Evolutionary conservation across 2,888 invertebrate species (phyloP).

Genomic region (Diaprepes abbreviatus): DNA sequence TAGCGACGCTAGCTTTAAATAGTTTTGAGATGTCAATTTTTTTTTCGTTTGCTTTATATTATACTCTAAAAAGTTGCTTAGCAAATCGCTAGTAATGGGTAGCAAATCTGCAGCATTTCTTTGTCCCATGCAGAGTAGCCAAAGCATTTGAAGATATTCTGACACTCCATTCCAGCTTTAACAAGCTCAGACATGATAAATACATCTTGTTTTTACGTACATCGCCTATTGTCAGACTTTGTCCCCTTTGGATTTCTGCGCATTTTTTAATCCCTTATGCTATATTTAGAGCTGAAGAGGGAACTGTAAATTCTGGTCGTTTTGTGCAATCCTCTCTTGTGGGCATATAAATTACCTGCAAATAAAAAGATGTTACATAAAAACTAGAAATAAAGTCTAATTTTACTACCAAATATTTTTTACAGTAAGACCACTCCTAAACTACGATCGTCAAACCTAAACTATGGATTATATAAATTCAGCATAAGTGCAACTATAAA

Average conservation of each 20-base stretch:
- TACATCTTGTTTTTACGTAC: constrained; percentile 31
- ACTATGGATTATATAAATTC: too few relatives aligned
- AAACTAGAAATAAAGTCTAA: too few relatives aligned
- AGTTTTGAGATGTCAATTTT: not conserved
- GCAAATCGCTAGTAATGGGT: constrained; percentile 50
- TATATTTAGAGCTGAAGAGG: constrained; percentile 48
- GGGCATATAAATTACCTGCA: too few relatives aligned
- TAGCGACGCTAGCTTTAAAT: constrained; percentile 32
- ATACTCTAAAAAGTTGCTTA: constrained; percentile 43
- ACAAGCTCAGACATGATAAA: constrained; percentile 31
- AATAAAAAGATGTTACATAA: too few relatives aligned
- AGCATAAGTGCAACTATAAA: too few relatives aligned
- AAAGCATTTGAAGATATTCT: constrained; percentile 51
- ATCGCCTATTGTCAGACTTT: constrained; percentile 38
- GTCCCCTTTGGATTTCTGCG: constrained; percentile 44
- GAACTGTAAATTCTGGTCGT: too few relatives aligned
- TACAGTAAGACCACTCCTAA: too few relatives aligned
- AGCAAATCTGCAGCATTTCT: constrained; percentile 45
- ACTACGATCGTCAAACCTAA: too few relatives aligned
- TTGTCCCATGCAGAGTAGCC: constrained; percentile 41
- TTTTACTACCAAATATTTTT: too few relatives aligned
- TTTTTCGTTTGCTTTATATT: constrained; percentile 27
- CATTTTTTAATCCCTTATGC: constrained; percentile 49
- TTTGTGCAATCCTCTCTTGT: too few relatives aligned
- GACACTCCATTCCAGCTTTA: constrained; percentile 50